These are phyloP conservation scores for Streblospio benedicti DNA, from an alignment of 1,140 invertebrate genomes.

Conservation along the genomic window DNA sequence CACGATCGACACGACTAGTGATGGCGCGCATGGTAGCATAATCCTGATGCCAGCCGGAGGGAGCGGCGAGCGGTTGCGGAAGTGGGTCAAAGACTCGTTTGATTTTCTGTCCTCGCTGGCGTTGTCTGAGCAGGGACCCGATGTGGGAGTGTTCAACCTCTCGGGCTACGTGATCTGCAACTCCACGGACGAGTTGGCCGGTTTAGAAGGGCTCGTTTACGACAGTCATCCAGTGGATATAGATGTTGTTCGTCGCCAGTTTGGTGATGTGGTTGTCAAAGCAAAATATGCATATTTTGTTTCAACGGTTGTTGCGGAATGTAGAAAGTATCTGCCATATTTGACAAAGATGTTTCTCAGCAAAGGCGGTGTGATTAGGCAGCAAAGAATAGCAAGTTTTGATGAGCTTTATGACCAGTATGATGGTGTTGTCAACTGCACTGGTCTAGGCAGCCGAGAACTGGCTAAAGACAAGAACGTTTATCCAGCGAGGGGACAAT, in stretches of 20 bases:
- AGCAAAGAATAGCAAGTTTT: neutral
- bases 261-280: too few relatives aligned
- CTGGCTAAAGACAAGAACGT: conserved; percentile 68
- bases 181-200: too few relatives aligned
- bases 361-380: neutral
- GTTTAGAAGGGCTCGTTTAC: too few relatives aligned
- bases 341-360: conserved; percentile 9
- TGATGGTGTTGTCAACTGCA: conserved; percentile 80
- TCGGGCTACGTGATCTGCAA: too few relatives aligned
- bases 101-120: too few relatives aligned
- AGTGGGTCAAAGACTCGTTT: too few relatives aligned
- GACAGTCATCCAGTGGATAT: too few relatives aligned
- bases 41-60: too few relatives aligned
- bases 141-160: too few relatives aligned
- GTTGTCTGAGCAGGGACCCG: too few relatives aligned
- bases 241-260: too few relatives aligned
- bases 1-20: conserved; percentile 66
- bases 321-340: conserved; percentile 21
- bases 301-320: conserved; percentile 23
- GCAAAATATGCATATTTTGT: conserved; percentile 29
- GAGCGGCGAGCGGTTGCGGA: too few relatives aligned
- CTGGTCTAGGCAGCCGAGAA: conserved; percentile 68
- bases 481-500: conserved; percentile 75
- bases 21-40: conserved; percentile 77
- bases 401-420: conserved; percentile 47